Conservation (phyloP, 1,140 invertebrate species). For the Brachionus sp. region DNA sequence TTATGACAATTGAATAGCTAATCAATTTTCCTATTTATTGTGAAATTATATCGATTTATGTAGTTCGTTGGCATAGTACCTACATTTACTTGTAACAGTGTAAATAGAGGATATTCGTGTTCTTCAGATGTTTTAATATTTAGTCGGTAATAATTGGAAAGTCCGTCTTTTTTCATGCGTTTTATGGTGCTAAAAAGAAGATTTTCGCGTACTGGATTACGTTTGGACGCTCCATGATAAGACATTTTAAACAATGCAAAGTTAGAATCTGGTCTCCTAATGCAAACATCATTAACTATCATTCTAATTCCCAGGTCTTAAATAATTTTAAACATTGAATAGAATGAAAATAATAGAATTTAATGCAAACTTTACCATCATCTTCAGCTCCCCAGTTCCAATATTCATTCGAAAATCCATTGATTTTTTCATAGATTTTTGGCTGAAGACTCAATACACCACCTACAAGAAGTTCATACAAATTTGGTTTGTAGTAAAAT, state of each 20-base stretch:
- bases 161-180: constrained; percentile 33
- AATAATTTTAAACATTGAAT: not conserved
- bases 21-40: not conserved
- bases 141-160: not conserved
- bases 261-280: not conserved
- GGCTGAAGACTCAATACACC: constrained; percentile 65
- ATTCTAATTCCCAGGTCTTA: constrained; percentile 26
- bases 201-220: constrained; percentile 19
- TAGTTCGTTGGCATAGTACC: not conserved
- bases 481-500: constrained; percentile 61
- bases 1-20: not conserved
- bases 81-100: not conserved
- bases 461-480: constrained; percentile 80
- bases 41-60: not conserved
- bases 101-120: not conserved
- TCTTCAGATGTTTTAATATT: not conserved
- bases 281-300: constrained; percentile 20
- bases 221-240: not conserved
- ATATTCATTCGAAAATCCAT: constrained; percentile 85
- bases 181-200: not conserved
- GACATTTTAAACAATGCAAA: constrained; percentile 29
- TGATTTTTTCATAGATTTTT: constrained; percentile 69
- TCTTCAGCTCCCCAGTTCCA: constrained; percentile 71
- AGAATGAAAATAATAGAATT: not conserved
- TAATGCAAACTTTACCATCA: constrained; percentile 48